Percentiles rank a stretch among this genome's conserved stretches.
Conservation (phyloP, 1,140 invertebrate species). For the Neodiprion fabricii region DNA sequence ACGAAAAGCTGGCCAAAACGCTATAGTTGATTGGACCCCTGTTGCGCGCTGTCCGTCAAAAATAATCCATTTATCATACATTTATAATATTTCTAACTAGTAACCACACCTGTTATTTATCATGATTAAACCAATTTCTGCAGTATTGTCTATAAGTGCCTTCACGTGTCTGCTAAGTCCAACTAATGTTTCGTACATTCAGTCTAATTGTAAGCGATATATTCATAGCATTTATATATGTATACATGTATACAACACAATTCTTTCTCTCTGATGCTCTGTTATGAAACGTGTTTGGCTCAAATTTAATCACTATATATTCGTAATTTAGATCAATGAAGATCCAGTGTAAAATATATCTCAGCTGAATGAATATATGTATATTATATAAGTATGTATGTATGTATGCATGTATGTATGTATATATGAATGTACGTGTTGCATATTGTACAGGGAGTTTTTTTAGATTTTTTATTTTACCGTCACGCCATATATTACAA, state of each 20-base stretch:
- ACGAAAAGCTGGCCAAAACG: slow-evolving; percentile 41
- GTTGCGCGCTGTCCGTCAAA: slow-evolving; percentile 40
- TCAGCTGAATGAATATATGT: background rate
- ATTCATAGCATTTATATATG: slow-evolving; percentile 31
- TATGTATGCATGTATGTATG: background rate
- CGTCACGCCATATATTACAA: slow-evolving; percentile 19
- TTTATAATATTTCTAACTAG: background rate
- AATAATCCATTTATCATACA: slow-evolving; percentile 30
- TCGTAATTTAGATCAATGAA: too few relatives aligned
- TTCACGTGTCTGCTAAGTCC: slow-evolving; percentile 26
- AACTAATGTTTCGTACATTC: slow-evolving; percentile 30
- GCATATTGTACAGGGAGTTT: slow-evolving; percentile 32
- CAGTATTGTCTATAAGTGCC: slow-evolving; percentile 54
- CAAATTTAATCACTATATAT: too few relatives aligned
- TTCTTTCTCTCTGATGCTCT: background rate
- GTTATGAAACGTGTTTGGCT: too few relatives aligned
- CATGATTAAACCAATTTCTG: slow-evolving; percentile 19
- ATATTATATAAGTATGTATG: background rate
- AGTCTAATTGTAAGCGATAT: slow-evolving; percentile 43
- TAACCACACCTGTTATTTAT: background rate
- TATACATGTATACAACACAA: slow-evolving; percentile 4
- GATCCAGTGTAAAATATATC: too few relatives aligned
- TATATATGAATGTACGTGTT: slow-evolving; percentile 10
- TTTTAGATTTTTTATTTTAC: slow-evolving; percentile 22
- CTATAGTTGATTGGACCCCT: slow-evolving; percentile 43